Evolutionary conservation across 2,797 vertebrate species (phyloP).

Genomic region (Scarus forsteni): DNA sequence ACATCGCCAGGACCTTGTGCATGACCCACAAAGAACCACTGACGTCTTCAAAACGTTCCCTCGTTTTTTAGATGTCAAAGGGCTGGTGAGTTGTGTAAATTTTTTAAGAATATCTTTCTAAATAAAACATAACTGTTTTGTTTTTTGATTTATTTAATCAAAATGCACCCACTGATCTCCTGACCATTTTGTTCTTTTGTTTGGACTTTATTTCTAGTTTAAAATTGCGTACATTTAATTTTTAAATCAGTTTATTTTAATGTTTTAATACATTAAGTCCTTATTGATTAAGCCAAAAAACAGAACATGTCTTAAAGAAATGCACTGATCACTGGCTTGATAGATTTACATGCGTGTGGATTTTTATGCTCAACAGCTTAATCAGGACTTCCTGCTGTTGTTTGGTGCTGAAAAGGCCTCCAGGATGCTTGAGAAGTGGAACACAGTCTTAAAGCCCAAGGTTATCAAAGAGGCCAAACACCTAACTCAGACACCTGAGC

Average conservation of each 20-base stretch:
- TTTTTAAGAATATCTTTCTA: not conserved
- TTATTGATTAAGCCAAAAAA: no score
- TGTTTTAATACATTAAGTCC: no score
- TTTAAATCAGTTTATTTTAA: no score
- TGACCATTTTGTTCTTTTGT: no score
- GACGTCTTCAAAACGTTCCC: slow-evolving; percentile 54
- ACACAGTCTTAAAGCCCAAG: not conserved
- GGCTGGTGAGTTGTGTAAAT: slow-evolving; percentile 40
- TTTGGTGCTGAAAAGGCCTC: slow-evolving; percentile 45
- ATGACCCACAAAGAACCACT: slow-evolving; percentile 39
- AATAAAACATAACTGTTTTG: no score
- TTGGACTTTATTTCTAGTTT: no score
- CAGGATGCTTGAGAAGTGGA: slow-evolving; percentile 41
- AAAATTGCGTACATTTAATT: no score
- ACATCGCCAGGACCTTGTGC: slow-evolving; percentile 43
- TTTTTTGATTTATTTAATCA: no score
- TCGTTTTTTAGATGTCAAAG: slow-evolving; percentile 52
- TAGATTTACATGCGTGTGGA: slow-evolving; percentile 14
- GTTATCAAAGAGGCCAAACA: slow-evolving; percentile 41
- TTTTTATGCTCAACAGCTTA: slow-evolving; percentile 50
- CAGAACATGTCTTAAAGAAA: not conserved
- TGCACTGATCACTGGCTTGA: not conserved
- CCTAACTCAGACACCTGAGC: slow-evolving; percentile 36
- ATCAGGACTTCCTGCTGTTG: slow-evolving; percentile 55
- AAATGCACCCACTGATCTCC: no score